These are phyloP conservation scores for Mormyrus hasselquistii DNA, from an alignment of 2,797 vertebrate genomes.

Conservation along the genomic window DNA sequence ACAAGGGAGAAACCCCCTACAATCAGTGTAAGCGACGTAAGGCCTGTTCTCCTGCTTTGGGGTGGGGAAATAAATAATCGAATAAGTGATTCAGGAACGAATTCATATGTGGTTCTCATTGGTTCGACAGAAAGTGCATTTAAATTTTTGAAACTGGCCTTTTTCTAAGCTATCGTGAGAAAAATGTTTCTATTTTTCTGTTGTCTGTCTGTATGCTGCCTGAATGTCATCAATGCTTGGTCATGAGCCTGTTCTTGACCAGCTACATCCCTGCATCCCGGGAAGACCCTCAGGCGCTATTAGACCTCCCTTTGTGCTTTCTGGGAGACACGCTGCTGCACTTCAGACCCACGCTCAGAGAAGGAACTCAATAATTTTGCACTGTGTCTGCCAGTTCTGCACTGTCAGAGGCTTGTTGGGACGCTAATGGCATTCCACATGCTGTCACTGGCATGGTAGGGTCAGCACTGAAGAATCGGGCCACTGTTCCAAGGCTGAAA, in stretches of 20 bases:
- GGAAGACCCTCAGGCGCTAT: not conserved
- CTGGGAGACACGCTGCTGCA: not conserved
- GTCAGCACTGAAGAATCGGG: constrained; percentile 1
- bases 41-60: not conserved
- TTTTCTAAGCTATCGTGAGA: not conserved
- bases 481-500: constrained; percentile 7
- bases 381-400: constrained; percentile 15
- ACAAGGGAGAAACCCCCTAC: not conserved
- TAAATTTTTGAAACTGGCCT: not conserved
- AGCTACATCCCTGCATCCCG: not conserved
- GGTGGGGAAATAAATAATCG: not conserved
- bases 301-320: not conserved
- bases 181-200: not conserved
- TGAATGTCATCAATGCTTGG: not conserved
- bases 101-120: not conserved
- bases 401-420: constrained; percentile 33
- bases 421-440: constrained; percentile 45
- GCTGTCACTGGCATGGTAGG: not conserved
- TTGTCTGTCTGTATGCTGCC: not conserved
- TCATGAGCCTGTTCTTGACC: not conserved
- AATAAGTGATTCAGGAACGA: not conserved
- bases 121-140: not conserved
- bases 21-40: not conserved
- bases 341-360: constrained; percentile 2
- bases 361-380: not conserved